Evolutionary conservation across 53 echinoderm and acorn worm genomes (phyloP).

Genomic region (Zoroaster sp.): DNA sequence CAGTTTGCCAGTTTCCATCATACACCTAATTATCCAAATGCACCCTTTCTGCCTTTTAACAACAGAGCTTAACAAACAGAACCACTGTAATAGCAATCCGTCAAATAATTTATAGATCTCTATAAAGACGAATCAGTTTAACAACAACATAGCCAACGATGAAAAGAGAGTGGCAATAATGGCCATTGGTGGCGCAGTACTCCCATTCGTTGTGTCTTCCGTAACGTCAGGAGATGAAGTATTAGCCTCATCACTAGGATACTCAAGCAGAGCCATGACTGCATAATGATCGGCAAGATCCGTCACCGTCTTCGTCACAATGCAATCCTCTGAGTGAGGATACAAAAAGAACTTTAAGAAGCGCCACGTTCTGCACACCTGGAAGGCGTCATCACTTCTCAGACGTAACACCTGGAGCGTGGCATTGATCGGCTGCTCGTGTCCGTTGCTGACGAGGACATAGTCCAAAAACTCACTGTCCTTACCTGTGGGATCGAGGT

Average conservation of each 20-base stretch:
- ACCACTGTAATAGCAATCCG: too few species aligned
- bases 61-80: too few species aligned
- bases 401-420: constrained; percentile 64
- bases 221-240: not conserved
- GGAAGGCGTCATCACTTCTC: constrained; percentile 21
- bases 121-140: not conserved
- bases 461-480: constrained; percentile 75
- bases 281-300: constrained; percentile 90
- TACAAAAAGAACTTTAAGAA: constrained; percentile 54
- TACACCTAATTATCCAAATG: too few species aligned
- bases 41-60: too few species aligned
- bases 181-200: not conserved
- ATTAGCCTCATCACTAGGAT: not conserved
- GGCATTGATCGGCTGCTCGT: constrained; percentile 62
- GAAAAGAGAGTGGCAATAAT: not conserved
- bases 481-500: constrained; percentile 43
- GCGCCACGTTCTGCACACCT: constrained; percentile 50
- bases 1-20: too few species aligned
- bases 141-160: not conserved
- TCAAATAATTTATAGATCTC: too few species aligned
- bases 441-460: constrained; percentile 69
- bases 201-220: not conserved
- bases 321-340: constrained; percentile 59
- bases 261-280: constrained; percentile 73
- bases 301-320: constrained; percentile 25